These are phyloP conservation scores for Cephus nigrinus DNA, from an alignment of 2,888 invertebrate genomes.

Conservation along the genomic window DNA sequence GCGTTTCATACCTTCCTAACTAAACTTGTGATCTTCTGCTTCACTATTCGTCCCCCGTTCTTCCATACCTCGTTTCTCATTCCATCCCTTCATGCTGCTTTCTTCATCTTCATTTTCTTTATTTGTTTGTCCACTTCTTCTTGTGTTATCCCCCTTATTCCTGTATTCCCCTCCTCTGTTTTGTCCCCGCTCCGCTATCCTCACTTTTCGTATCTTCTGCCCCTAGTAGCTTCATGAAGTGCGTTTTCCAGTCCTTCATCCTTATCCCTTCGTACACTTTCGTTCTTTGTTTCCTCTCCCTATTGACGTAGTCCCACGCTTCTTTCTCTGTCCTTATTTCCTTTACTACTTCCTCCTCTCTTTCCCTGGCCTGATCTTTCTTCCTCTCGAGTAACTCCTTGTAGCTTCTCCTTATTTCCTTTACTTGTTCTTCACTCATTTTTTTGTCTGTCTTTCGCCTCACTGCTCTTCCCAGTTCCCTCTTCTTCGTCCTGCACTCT, in stretches of 20 bases:
- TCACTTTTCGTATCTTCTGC: not conserved
- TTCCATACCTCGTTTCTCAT: slow-evolving; percentile 18
- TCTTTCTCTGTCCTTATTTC: not conserved
- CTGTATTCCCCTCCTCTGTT: slow-evolving; percentile 2
- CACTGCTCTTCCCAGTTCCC: not conserved
- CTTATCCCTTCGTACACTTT: not conserved
- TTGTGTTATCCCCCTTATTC: slow-evolving; percentile 4
- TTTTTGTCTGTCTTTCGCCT: not conserved
- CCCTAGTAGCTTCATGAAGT: slow-evolving; percentile 14
- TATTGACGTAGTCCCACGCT: not conserved
- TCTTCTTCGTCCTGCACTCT: not conserved
- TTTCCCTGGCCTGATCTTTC: not conserved
- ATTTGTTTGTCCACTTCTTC: slow-evolving; percentile 1
- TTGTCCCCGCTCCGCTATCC: not conserved
- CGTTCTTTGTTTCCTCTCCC: not conserved
- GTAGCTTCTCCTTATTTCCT: not conserved
- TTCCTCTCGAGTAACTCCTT: not conserved
- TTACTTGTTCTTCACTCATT: not conserved
- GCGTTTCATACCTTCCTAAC: slow-evolving; percentile 22
- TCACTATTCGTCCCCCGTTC: not conserved
- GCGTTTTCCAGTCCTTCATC: not conserved
- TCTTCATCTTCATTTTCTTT: slow-evolving; percentile 13
- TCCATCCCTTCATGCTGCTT: slow-evolving; percentile 17
- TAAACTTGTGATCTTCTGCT: not conserved
- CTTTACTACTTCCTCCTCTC: not conserved